A percentile compares a stretch with the other conserved stretches of the same genome.
These are phyloP conservation scores for Drosophila nasuta DNA, from an alignment of 1,140 invertebrate genomes.

Conservation along the genomic window DNA sequence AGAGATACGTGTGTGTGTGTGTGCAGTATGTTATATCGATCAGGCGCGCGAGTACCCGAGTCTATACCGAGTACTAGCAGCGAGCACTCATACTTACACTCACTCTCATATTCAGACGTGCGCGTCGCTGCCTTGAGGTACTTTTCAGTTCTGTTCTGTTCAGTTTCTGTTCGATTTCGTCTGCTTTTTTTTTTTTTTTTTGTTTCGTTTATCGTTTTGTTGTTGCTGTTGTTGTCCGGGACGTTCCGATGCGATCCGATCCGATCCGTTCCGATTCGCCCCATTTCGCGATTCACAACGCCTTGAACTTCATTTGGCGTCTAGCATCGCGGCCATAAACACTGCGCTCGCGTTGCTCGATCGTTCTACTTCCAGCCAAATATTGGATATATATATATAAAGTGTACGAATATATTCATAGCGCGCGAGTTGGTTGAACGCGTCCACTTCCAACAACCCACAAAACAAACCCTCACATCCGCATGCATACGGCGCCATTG, in stretches of 20 bases:
- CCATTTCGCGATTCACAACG: constrained; percentile 36
- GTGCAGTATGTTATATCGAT: constrained; percentile 36
- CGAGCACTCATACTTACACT: constrained; percentile 21
- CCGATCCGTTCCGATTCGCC: constrained; percentile 15
- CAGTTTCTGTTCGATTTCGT: neutral
- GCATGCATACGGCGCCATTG: constrained; percentile 73
- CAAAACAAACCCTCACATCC: constrained; percentile 8
- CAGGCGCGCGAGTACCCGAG: constrained; percentile 31
- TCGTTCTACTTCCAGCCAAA: neutral
- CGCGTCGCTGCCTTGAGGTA: constrained; percentile 5
- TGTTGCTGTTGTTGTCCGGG: constrained; percentile 32
- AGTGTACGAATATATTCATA: no score
- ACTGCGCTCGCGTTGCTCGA: constrained; percentile 7
- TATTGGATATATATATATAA: neutral
- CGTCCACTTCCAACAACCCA: neutral
- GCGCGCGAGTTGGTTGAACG: neutral
- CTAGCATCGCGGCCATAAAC: constrained; percentile 71
- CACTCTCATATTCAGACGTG: neutral
- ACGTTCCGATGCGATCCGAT: constrained; percentile 32
- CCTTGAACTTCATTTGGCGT: constrained; percentile 80
- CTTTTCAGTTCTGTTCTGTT: neutral
- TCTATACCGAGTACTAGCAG: constrained; percentile 11
- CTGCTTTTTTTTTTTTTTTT: neutral
- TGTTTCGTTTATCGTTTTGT: constrained; percentile 3
- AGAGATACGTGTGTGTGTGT: neutral